Conservation (phyloP, 2,797 vertebrate species). For the Micromesistius poutassou region DNA sequence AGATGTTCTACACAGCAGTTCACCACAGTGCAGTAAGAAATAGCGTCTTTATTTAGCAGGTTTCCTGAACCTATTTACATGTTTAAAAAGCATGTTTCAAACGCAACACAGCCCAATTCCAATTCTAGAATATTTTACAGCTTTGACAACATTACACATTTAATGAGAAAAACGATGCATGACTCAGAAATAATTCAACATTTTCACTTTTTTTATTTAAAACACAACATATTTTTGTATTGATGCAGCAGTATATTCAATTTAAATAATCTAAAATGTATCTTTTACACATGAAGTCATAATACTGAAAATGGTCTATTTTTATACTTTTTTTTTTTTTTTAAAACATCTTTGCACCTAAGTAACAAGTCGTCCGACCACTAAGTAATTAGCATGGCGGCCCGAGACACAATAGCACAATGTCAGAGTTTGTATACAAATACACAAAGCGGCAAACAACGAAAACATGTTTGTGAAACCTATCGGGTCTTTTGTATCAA, state of each 20-base stretch:
- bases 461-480: conserved; percentile 52
- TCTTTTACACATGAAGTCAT: conserved; percentile 56
- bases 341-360: conserved; percentile 69
- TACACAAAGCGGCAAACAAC: conserved; percentile 63
- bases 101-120: background rate
- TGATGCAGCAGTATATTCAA: conserved; percentile 63
- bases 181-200: background rate
- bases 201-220: conserved; percentile 72
- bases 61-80: no score
- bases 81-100: no score
- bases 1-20: no score
- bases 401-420: conserved; percentile 50
- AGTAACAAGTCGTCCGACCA: conserved; percentile 61
- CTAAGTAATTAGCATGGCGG: conserved; percentile 64
- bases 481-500: conserved; percentile 44
- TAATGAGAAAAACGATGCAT: background rate
- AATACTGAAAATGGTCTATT: conserved; percentile 64
- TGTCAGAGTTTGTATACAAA: conserved; percentile 63
- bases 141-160: background rate
- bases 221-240: conserved; percentile 67
- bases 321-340: conserved; percentile 48
- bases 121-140: background rate
- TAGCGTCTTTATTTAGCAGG: no score
- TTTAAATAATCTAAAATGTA: conserved; percentile 82
- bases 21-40: no score